Percentiles rank a stretch among this genome's conserved stretches.
These are phyloP conservation scores for Diorhabda sublineata DNA, from an alignment of 1,140 invertebrate genomes.

Conservation along the genomic window DNA sequence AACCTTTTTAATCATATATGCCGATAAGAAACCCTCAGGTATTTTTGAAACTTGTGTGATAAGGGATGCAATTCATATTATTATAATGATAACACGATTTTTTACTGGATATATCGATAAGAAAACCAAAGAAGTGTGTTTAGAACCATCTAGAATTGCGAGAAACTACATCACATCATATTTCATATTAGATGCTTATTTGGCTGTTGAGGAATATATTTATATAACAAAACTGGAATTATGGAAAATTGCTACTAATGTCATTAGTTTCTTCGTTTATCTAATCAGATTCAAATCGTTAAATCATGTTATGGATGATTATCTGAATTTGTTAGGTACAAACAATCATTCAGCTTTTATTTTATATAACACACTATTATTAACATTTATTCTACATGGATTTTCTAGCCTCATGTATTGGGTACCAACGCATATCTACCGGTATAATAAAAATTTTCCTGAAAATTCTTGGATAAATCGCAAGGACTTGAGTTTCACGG, in stretches of 20 bases:
- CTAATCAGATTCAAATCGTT: neutral
- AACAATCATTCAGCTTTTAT: slow-evolving; percentile 13
- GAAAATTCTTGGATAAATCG: slow-evolving; percentile 16
- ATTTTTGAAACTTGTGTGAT: neutral
- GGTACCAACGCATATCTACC: neutral
- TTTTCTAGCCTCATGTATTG: neutral
- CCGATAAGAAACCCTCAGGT: neutral
- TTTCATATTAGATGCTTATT: slow-evolving; percentile 17
- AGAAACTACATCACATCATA: slow-evolving; percentile 21
- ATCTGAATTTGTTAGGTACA: slow-evolving; percentile 9
- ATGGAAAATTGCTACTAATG: neutral
- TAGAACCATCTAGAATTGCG: slow-evolving; percentile 17
- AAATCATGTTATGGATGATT: neutral
- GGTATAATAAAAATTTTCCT: slow-evolving; percentile 4
- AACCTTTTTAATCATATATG: neutral
- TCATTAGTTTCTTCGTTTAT: neutral
- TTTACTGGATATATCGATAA: slow-evolving; percentile 20
- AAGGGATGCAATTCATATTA: neutral
- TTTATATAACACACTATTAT: slow-evolving; percentile 16
- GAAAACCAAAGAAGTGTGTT: slow-evolving; percentile 23
- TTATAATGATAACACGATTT: slow-evolving; percentile 10
- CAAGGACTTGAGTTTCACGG: neutral
- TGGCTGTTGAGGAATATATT: neutral
- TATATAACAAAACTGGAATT: neutral
- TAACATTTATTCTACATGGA: neutral